Base-by-base conservation (phyloP, 2,797 vertebrate species). In the Steatocranus sp. region DNA sequence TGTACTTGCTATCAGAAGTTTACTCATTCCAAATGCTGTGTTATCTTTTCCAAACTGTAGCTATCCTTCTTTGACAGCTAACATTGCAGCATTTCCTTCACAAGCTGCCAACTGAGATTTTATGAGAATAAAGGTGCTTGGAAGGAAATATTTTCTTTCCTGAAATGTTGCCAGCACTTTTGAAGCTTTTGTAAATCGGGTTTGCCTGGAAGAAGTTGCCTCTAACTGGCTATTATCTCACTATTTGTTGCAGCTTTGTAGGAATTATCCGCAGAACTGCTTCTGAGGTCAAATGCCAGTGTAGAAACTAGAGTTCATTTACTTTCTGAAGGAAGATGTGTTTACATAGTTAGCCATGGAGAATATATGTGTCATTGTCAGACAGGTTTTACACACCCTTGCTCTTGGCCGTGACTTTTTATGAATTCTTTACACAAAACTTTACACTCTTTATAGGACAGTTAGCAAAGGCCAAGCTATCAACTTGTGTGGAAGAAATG, bases 31-130 rank as follows among this genome's bases (percentile, higher is more conserved):
- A 76, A 74, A 46, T 66, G 77, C 75, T 34, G 18, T 30, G 84
- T 74, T 86, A 82, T 90, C 84, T 82, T 81, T 82, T 79, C 61
- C 15, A 56, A 56, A 34, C 61, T 14, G 83, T 30, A 78, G 82
- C 68, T 81, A 78, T 58, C 76, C 78, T 87, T 41, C 76, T 88
- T 58, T 89, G 83, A 86, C 89, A 90, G 84, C 78, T 68, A 86
- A 84, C 87, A 80, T 66, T 20, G 81, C 79, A 79, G 80, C 66
- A 53, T 85, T 87, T 92, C 87, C 89, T 83, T 75, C 34, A 32
- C 79, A 48, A 48, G 23, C 78, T 85, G 87, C 87, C 91, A 92
- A 48, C 34, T 85, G 36, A 34, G 49, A 75, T 46, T 89, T 75
- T 58, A 66, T 77, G 54, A 70, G 80, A 88, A 85, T 68, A 73